A percentile compares a stretch with the other conserved stretches of the same genome.
Conservation (phyloP, 2,113 vertebrate genomes). For the Pelecanoides urinatrix region DNA sequence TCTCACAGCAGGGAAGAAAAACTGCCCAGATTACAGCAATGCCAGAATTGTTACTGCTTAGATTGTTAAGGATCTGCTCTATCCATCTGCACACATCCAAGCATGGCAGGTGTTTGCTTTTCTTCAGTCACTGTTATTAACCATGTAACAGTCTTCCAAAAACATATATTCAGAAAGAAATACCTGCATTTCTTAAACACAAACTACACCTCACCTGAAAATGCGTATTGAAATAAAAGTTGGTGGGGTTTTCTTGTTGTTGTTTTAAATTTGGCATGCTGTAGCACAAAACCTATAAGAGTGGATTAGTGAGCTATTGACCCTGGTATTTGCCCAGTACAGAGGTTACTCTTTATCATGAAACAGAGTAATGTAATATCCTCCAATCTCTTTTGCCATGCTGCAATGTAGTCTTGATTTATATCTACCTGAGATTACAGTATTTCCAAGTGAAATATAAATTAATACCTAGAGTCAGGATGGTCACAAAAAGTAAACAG, state of each 20-base stretch:
- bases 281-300: neutral
- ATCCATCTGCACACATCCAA: neutral
- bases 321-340: neutral
- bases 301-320: neutral
- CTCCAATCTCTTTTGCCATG: neutral
- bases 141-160: neutral
- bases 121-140: neutral
- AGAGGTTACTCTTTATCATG: neutral
- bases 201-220: neutral
- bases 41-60: neutral
- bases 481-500: neutral
- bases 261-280: neutral
- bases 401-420: neutral
- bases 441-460: neutral
- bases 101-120: neutral
- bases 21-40: neutral
- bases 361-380: neutral
- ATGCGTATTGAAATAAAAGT: neutral
- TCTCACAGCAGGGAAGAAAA: constrained; percentile 9
- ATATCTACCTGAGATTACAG: neutral
- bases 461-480: neutral
- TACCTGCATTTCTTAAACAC: neutral
- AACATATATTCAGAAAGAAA: neutral
- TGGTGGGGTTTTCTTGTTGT: accelerated
- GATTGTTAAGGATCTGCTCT: neutral